Conservation (phyloP, 2,113 vertebrate genomes). For the Nothobranchius kuhntae region DNA sequence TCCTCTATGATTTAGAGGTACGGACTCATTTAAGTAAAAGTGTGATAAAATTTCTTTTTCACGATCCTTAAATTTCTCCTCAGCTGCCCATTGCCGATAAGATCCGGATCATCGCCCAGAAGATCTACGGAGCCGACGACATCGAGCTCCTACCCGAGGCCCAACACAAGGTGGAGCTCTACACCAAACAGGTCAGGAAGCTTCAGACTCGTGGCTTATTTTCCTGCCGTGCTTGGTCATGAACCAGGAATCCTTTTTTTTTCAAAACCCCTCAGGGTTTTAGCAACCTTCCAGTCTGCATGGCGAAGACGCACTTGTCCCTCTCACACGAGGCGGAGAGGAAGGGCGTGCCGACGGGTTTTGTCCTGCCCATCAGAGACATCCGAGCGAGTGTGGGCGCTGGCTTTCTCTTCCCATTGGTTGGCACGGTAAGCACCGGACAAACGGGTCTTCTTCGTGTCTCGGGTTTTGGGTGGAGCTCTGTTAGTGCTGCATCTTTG, state of each 20-base stretch:
- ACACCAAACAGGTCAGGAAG: conserved; percentile 90
- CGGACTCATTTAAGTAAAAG: neutral
- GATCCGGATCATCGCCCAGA: conserved; percentile 93
- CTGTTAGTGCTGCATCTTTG: too few species aligned
- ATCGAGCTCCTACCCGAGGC: conserved; percentile 93
- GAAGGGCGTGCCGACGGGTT: conserved; percentile 93
- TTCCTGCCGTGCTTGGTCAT: neutral
- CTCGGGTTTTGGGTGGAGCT: neutral
- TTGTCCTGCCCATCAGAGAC: conserved; percentile 92
- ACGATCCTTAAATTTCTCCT: neutral
- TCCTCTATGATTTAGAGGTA: conserved; percentile 93
- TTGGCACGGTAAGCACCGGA: conserved; percentile 86
- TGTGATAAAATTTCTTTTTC: neutral
- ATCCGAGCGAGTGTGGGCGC: conserved; percentile 93
- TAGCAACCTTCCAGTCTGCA: conserved; percentile 92
- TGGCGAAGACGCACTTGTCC: conserved; percentile 98
- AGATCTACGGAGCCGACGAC: conserved; percentile 94
- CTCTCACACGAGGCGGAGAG: conserved; percentile 93
- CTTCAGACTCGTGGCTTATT: neutral
- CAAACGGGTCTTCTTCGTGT: neutral
- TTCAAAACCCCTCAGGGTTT: conserved; percentile 83
- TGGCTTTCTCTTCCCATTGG: conserved; percentile 93
- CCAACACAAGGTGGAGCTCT: conserved; percentile 87
- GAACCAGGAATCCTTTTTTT: neutral
- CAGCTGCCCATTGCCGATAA: conserved; percentile 91